Base-by-base conservation (phyloP, 2,888 invertebrate species). In the Adela reaumurella region DNA sequence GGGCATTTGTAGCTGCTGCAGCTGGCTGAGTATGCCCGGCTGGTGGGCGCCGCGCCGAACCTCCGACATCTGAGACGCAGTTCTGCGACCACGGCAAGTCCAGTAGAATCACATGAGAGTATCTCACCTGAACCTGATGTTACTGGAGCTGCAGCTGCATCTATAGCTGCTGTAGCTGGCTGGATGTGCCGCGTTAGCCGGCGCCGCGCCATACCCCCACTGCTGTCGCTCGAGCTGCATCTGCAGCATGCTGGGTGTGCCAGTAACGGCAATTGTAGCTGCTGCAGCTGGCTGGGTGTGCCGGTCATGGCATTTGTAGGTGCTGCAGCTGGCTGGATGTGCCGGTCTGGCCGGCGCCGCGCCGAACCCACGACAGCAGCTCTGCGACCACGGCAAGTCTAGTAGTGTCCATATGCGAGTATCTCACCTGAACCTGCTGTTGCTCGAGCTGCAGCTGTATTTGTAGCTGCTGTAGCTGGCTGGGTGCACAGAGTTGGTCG, bases 1-100 rank as follows among this genome's bases (percentile, higher is more conserved):
- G 71, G 95, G 65, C 94, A 80, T 77, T 96, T 95, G 93, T 96
- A 94, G 81, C 96, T 95, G 95, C 68, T 95, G 95, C 67, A 96
- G 81, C 71, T 92, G 92, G 58, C 89, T 88, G 58, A 91, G 89
- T 59, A 83, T 83, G 62, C 76, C 74, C 53, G 77, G 70, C 61
- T 72, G 73, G 49, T 74, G 73, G 59, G 83, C 69, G 71, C 82
- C 62, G 74, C 93, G 89, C 62, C 97, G 83, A 57, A 95, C 96
- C 61, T 95, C 95, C 47, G 96, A 95, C 68, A 97, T 82, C 80
- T 97, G 97, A 51, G 96, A 95, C 56, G 81, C 56, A 97, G 82
- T 81, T 97, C 97, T 55, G 96, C 94, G 63, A 97, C 97, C 52
- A 97, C 96, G 81, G 17, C 17, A 8, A 24, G 24, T 24, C n/a